Evolutionary conservation across 2,797 vertebrate species (phyloP).

Genomic region (Notamacropus eugenii): DNA sequence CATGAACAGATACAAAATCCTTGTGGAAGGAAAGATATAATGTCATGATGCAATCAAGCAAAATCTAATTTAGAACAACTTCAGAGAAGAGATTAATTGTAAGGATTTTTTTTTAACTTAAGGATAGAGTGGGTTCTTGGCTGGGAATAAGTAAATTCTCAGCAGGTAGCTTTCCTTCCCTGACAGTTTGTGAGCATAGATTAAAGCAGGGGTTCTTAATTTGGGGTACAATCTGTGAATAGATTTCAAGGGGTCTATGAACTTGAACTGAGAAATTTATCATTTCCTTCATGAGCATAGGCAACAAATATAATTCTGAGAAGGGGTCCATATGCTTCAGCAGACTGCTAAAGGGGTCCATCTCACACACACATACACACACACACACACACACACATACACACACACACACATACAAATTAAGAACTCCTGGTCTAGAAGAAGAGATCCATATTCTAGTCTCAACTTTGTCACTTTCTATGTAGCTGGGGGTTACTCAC

Average conservation of each 20-base stretch:
- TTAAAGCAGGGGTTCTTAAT: neutral
- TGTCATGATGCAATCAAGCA: neutral
- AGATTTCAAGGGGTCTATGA: neutral
- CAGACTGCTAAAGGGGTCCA: neutral
- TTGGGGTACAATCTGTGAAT: neutral
- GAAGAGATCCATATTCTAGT: neutral
- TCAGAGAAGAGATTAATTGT: neutral
- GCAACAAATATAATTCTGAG: neutral
- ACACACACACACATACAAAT: too few species aligned
- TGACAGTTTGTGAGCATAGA: neutral
- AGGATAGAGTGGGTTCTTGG: neutral
- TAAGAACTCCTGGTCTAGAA: neutral
- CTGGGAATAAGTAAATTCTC: neutral
- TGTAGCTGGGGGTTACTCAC: neutral
- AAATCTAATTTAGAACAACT: neutral
- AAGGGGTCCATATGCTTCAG: neutral
- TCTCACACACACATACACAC: neutral
- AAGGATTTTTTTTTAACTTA: neutral
- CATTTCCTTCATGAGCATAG: neutral
- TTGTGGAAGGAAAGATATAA: constrained; percentile 25
- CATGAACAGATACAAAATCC: constrained; percentile 31
- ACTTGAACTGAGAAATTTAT: neutral
- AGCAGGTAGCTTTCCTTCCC: neutral
- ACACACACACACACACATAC: neutral
- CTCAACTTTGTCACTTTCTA: neutral